Evolutionary conservation across 92 coral and sea anemone species (phyloP).

Genomic region (Actinostola sp.): DNA sequence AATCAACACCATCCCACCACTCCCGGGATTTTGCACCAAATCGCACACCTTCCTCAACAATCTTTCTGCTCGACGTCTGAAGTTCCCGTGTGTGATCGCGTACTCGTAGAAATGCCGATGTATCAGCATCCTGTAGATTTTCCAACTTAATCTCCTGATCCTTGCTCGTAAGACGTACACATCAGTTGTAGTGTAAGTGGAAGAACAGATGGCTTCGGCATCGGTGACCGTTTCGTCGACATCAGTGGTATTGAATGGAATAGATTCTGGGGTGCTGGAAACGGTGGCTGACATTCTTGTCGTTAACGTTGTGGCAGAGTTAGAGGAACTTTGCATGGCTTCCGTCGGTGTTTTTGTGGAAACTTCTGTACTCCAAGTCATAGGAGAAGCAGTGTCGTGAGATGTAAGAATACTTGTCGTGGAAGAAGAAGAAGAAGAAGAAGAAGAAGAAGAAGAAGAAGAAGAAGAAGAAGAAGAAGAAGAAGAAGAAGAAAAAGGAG

Average conservation of each 20-base stretch:
- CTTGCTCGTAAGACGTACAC: background rate
- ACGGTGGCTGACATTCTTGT: background rate
- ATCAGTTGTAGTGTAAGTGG: conserved; percentile 1
- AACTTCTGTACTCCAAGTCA: too few relatives aligned
- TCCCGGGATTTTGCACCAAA: conserved; percentile 16
- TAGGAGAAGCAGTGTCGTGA: too few relatives aligned
- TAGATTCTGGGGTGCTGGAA: background rate
- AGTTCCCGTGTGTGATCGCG: background rate
- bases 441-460: too few relatives aligned
- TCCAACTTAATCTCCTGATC: background rate
- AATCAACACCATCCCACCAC: conserved; percentile 17
- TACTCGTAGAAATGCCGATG: background rate
- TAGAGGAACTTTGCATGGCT: too few relatives aligned
- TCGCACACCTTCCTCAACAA: conserved; percentile 6
- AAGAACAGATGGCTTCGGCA: conserved; percentile 6
- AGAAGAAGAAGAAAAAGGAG: too few relatives aligned
- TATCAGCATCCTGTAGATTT: conserved; percentile 9
- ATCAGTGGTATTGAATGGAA: background rate
- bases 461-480: too few relatives aligned
- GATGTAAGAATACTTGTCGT: too few relatives aligned
- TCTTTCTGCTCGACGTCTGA: background rate
- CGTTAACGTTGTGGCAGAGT: background rate
- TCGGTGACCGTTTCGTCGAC: conserved; percentile 16
- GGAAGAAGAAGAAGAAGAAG: too few relatives aligned
- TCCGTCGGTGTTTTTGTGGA: too few relatives aligned